A percentile compares a stretch with the other conserved stretches of the same genome.
These are phyloP conservation scores for Cyrtonyx montezumae DNA, from an alignment of 2,113 vertebrate species.

Conservation along the genomic window DNA sequence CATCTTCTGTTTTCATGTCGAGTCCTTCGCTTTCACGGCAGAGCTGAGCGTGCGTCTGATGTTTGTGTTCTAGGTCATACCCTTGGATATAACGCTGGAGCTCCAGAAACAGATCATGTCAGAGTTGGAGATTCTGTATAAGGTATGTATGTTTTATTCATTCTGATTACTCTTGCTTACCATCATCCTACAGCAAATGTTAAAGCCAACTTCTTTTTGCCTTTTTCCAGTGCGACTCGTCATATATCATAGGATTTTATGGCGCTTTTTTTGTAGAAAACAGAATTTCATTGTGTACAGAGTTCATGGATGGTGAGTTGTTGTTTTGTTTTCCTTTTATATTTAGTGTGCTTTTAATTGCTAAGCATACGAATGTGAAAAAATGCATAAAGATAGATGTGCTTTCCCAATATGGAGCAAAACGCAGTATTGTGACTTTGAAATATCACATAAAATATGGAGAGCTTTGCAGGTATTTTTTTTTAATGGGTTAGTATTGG, in stretches of 20 bases:
- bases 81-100: slow-evolving; percentile 95
- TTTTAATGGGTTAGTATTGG: background rate
- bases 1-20: background rate
- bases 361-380: background rate
- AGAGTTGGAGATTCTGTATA: slow-evolving; percentile 97
- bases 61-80: slow-evolving; percentile 87
- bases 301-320: slow-evolving; percentile 99
- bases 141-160: slow-evolving; percentile 78
- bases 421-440: background rate
- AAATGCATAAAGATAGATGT: background rate
- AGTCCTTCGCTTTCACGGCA: background rate
- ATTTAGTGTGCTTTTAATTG: background rate
- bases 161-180: background rate
- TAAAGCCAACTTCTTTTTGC: background rate
- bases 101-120: slow-evolving; percentile 99
- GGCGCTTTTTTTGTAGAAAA: slow-evolving; percentile 99
- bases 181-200: background rate
- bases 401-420: background rate
- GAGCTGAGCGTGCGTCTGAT: fast-evolving
- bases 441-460: background rate
- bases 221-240: slow-evolving; percentile 93
- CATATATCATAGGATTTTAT: slow-evolving; percentile 99
- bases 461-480: background rate
- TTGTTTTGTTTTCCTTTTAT: background rate
- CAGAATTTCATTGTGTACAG: slow-evolving; percentile 97